Conservation (phyloP, 2,888 invertebrate species). For the Conus canariensis region DNA sequence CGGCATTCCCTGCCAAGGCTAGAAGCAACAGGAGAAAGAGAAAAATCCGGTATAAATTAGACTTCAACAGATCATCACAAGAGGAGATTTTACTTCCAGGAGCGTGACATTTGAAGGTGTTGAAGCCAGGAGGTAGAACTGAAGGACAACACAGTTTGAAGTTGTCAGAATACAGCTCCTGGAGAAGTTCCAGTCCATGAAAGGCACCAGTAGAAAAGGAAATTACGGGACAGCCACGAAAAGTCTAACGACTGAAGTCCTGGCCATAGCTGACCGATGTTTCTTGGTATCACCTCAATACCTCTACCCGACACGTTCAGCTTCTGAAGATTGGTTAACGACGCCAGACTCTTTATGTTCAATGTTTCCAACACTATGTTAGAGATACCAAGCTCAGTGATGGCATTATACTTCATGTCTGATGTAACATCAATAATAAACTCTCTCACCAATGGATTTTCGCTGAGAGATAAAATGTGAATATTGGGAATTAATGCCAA, state of each 20-base stretch:
- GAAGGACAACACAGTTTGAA: constrained; percentile 14
- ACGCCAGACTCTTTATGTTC: not conserved
- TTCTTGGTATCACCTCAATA: not conserved
- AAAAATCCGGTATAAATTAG: constrained; percentile 46
- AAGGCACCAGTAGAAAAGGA: not conserved
- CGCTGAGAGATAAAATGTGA: not conserved
- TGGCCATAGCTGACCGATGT: not conserved
- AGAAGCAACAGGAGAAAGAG: constrained; percentile 54
- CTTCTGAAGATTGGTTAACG: not conserved
- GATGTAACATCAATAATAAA: not conserved
- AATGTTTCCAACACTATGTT: not conserved
- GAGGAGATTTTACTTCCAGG: constrained; percentile 56
- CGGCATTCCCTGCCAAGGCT: constrained; percentile 53
- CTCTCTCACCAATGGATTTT: not conserved
- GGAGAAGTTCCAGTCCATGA: not conserved
- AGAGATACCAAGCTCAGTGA: no score
- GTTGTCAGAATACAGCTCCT: not conserved
- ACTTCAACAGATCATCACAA: constrained; percentile 58
- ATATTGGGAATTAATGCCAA: constrained; percentile 6
- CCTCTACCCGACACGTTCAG: not conserved
- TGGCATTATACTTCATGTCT: not conserved
- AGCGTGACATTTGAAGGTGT: constrained; percentile 39
- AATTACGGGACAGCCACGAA: not conserved
- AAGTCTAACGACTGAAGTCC: not conserved
- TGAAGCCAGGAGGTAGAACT: constrained; percentile 17